Evolutionary conservation across 2,113 vertebrate species (phyloP).

Genomic region (Psettodes erumei): DNA sequence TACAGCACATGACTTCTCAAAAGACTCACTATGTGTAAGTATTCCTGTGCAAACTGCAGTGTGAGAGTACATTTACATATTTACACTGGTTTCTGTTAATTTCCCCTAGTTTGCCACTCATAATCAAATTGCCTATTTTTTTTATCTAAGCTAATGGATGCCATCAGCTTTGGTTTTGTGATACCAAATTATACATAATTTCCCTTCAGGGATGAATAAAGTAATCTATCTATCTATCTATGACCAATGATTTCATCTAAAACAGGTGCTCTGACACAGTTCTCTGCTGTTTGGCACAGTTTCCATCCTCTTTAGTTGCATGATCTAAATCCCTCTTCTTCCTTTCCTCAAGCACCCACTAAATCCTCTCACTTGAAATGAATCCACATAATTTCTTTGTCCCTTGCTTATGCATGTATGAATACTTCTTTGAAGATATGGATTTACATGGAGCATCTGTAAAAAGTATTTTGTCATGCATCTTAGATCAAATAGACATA

Average conservation of each 20-base stretch:
- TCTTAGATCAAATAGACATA: neutral
- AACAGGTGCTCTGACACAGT: neutral
- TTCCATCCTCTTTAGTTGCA: slow-evolving; percentile 29
- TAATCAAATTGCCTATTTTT: neutral
- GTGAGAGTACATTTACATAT: neutral
- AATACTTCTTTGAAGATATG: neutral
- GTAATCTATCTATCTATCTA: no score
- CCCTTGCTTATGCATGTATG: neutral
- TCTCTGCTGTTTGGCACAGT: slow-evolving; percentile 6
- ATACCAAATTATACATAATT: no score
- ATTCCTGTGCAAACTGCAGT: neutral
- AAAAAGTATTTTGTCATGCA: neutral
- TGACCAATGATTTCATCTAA: neutral
- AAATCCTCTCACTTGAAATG: slow-evolving; percentile 44
- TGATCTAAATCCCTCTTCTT: slow-evolving; percentile 57
- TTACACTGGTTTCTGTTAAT: neutral
- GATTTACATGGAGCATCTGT: neutral
- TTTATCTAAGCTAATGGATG: neutral
- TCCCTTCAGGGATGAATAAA: no score
- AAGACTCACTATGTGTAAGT: neutral
- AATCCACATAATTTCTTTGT: neutral
- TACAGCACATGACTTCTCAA: neutral
- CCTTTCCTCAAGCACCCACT: slow-evolving; percentile 26
- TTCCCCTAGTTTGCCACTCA: neutral
- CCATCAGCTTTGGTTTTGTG: neutral